These are phyloP conservation scores for Suncus etruscus DNA, from an alignment of 2,113 vertebrate genomes.

Conservation along the genomic window DNA sequence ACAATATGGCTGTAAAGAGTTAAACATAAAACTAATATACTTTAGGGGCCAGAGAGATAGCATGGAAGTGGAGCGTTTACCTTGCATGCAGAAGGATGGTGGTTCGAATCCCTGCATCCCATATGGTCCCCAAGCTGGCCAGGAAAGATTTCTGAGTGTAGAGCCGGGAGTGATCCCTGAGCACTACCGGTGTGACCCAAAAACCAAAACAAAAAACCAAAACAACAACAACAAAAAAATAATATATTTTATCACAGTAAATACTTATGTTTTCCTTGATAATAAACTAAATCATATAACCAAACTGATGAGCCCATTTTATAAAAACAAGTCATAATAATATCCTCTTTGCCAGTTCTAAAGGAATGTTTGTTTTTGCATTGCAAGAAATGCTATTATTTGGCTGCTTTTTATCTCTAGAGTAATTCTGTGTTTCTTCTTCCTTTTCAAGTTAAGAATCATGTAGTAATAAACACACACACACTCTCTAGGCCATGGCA, in stretches of 20 bases:
- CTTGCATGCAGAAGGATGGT: too few species aligned
- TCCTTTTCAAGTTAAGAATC: slow-evolving; percentile 71
- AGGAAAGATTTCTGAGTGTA: too few species aligned
- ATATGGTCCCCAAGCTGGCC: too few species aligned
- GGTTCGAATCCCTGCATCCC: too few species aligned
- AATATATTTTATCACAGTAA: not conserved
- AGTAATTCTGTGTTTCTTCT: slow-evolving; percentile 63
- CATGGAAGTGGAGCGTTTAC: too few species aligned
- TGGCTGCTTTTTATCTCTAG: slow-evolving; percentile 65
- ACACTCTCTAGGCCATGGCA: slow-evolving; percentile 68
- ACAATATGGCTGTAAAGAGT: not conserved
- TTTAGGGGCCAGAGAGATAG: too few species aligned
- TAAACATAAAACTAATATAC: not conserved
- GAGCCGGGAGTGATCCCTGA: too few species aligned
- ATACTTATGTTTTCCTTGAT: not conserved
- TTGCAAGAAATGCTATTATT: slow-evolving; percentile 55
- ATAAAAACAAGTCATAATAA: not conserved
- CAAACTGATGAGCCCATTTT: not conserved
- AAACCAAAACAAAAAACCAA: too few species aligned
- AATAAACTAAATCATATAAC: slow-evolving; percentile 39
- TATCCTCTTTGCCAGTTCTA: not conserved
- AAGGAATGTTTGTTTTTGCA: slow-evolving; percentile 52
- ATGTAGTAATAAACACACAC: slow-evolving; percentile 69
- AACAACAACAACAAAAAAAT: not conserved
- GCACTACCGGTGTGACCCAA: too few species aligned